phyloP scores from a whole-genome alignment of 1,140 invertebrate genomes.

The Papilio polyxenes region DNA sequence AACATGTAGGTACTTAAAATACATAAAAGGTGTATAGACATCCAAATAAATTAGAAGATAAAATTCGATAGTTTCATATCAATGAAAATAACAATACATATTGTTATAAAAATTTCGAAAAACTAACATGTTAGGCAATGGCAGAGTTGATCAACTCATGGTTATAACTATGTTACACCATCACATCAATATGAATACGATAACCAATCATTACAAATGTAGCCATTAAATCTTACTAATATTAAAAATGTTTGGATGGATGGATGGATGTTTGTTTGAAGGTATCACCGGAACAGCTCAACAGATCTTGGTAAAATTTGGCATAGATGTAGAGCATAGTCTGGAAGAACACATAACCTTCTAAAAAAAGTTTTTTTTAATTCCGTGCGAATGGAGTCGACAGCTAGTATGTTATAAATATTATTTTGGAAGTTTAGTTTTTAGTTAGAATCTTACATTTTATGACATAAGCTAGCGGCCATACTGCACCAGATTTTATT shows the following conservation, averaged over 20 bases:
- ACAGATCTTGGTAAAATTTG: too few species aligned
- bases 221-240: background rate
- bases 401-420: background rate
- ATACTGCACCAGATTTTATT: background rate
- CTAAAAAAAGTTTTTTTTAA: too few species aligned
- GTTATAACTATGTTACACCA: background rate
- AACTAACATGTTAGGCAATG: background rate
- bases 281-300: too few species aligned
- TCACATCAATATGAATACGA: slow-evolving; percentile 7
- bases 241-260: too few species aligned
- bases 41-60: background rate
- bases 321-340: too few species aligned
- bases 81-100: background rate
- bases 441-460: background rate
- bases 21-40: background rate
- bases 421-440: background rate
- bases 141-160: background rate
- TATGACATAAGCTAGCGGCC: background rate
- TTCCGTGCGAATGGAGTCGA: too few species aligned
- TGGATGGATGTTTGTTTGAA: too few species aligned
- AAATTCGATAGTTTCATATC: background rate
- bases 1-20: too few species aligned
- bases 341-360: too few species aligned
- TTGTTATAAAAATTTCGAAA: background rate
- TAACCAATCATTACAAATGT: background rate